A percentile compares a stretch with the other conserved stretches of the same genome.
phyloP scores from a whole-genome alignment of 2,797 vertebrate genomes.

The Pampus argenteus region DNA sequence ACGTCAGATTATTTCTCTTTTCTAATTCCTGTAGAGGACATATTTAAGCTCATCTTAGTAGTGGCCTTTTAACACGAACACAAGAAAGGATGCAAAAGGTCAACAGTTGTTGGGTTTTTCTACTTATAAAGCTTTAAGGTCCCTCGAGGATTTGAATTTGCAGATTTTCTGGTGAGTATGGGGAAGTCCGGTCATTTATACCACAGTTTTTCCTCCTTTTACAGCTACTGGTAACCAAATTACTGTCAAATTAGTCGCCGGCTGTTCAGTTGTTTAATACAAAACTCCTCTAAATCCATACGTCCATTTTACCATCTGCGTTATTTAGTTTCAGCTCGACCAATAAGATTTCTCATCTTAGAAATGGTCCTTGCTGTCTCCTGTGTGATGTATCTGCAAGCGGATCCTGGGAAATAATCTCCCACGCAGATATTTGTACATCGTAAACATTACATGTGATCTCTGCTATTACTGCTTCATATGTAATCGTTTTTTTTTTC shows the following conservation, averaged over 20 bases:
- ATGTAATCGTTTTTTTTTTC: neutral
- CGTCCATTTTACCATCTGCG: neutral
- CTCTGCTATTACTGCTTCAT: conserved; percentile 14
- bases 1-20: neutral
- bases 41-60: neutral
- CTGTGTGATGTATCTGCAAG: neutral
- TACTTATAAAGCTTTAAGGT: too few species aligned
- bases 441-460: conserved; percentile 17
- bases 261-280: neutral
- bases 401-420: conserved; percentile 42
- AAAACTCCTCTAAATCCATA: neutral
- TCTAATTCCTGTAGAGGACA: neutral
- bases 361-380: neutral
- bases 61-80: neutral
- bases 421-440: conserved; percentile 17
- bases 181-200: too few species aligned
- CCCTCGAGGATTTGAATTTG: too few species aligned
- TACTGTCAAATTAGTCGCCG: neutral
- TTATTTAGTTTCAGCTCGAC: conserved; percentile 3
- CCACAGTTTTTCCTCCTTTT: too few species aligned
- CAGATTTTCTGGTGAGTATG: too few species aligned
- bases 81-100: neutral
- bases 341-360: neutral
- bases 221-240: too few species aligned
- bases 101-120: too few species aligned